phyloP scores from a whole-genome alignment of 2,888 invertebrate species.

The Rhabditoides inermis region DNA sequence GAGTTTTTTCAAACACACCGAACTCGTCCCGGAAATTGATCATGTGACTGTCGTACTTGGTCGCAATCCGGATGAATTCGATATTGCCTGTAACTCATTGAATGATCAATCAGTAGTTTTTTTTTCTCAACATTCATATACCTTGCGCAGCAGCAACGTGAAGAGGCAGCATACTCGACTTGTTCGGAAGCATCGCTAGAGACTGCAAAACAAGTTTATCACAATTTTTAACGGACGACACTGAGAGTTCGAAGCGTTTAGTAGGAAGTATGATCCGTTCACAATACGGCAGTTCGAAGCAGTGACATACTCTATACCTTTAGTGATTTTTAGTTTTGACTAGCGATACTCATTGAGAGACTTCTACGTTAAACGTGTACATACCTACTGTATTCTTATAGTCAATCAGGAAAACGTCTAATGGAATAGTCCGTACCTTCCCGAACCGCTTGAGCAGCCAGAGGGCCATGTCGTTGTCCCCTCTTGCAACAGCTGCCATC shows the following conservation, averaged over 20 bases:
- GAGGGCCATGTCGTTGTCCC: slow-evolving; percentile 36
- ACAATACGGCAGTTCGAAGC: too few species aligned
- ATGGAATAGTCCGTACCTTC: neutral
- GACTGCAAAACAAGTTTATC: too few species aligned
- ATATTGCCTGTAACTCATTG: slow-evolving; percentile 32
- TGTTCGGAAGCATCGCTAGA: slow-evolving; percentile 37
- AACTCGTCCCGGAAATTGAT: slow-evolving; percentile 39
- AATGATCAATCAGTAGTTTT: neutral
- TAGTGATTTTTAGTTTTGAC: neutral
- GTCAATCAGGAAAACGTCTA: too few species aligned
- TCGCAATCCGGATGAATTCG: slow-evolving; percentile 39
- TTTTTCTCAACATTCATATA: slow-evolving; percentile 1
- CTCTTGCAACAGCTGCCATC: slow-evolving; percentile 38
- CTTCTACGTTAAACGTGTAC: too few species aligned
- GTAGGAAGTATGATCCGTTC: too few species aligned
- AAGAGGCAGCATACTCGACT: slow-evolving; percentile 41
- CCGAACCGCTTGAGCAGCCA: slow-evolving; percentile 29
- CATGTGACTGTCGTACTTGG: slow-evolving; percentile 44
- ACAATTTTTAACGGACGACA: too few species aligned
- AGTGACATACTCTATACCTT: neutral
- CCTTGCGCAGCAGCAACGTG: slow-evolving; percentile 49
- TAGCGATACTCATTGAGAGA: too few species aligned
- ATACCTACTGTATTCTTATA: too few species aligned
- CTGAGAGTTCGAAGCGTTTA: neutral
- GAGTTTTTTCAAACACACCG: slow-evolving; percentile 12